These are phyloP conservation scores for Conus betulinus DNA, from an alignment of 1,140 invertebrate species.

Conservation along the genomic window DNA sequence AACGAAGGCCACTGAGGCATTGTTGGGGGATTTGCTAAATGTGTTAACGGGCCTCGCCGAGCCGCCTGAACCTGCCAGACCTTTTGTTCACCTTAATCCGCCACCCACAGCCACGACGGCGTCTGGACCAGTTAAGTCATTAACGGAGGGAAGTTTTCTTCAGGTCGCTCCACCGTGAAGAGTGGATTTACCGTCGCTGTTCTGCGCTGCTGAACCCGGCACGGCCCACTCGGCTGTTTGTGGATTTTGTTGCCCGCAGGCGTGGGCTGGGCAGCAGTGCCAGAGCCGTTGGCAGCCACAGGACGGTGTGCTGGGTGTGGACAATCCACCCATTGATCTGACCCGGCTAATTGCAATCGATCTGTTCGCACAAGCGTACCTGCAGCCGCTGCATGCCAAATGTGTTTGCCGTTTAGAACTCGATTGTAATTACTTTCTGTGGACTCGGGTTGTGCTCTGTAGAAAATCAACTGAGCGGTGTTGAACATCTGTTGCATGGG, in stretches of 20 bases:
- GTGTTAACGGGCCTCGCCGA: slow-evolving; percentile 40
- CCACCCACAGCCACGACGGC: slow-evolving; percentile 15
- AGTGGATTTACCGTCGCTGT: not conserved
- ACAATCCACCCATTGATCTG: not conserved
- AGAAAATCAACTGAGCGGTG: too few relatives aligned
- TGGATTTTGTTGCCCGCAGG: too few relatives aligned
- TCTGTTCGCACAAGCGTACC: not conserved
- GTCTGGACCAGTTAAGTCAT: slow-evolving; percentile 41
- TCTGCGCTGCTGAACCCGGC: not conserved
- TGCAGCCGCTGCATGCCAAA: slow-evolving; percentile 11
- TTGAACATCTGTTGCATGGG: too few relatives aligned
- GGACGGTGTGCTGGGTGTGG: not conserved
- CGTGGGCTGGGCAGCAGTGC: too few relatives aligned
- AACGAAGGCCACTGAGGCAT: slow-evolving; percentile 34
- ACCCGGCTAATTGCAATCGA: not conserved
- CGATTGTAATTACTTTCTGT: not conserved
- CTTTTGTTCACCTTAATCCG: slow-evolving; percentile 38
- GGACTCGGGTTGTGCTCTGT: too few relatives aligned
- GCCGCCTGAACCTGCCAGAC: slow-evolving; percentile 17
- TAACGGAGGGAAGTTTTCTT: slow-evolving; percentile 33
- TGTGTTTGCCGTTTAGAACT: not conserved
- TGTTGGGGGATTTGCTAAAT: slow-evolving; percentile 43
- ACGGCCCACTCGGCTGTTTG: too few relatives aligned
- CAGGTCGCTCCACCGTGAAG: not conserved
- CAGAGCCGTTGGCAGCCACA: too few relatives aligned